Evolutionary conservation across 2,888 invertebrate species (phyloP).

Genomic region (Meandrusa payeni): DNA sequence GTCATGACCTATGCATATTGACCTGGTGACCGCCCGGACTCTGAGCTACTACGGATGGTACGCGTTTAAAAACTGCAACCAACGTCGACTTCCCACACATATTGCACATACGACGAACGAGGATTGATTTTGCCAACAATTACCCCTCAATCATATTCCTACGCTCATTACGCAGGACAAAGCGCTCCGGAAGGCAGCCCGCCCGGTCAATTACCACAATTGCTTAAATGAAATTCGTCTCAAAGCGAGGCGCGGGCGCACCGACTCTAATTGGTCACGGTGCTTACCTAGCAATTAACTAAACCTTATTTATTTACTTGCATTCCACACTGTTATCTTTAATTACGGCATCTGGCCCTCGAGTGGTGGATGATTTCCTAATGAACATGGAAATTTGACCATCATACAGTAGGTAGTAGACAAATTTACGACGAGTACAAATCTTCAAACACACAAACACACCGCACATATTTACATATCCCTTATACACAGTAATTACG

Average conservation of each 20-base stretch:
- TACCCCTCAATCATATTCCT: conserved; percentile 30
- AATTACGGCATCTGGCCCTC: conserved; percentile 7
- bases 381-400: background rate
- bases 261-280: conserved; percentile 74
- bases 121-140: conserved; percentile 26
- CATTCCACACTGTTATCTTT: conserved; percentile 11
- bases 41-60: no score
- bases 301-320: conserved; percentile 24
- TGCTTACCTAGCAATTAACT: conserved; percentile 71
- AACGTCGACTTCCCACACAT: conserved; percentile 7
- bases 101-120: background rate
- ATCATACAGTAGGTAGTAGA: no score
- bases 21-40: no score
- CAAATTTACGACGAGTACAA: no score
- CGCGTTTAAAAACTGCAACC: no score
- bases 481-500: no score
- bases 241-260: conserved; percentile 44
- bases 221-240: conserved; percentile 77
- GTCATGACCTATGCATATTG: no score
- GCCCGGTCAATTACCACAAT: conserved; percentile 75
- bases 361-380: background rate
- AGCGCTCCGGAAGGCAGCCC: conserved; percentile 67
- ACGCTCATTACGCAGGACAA: conserved; percentile 46
- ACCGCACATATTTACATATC: no score
- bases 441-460: no score